These are phyloP conservation scores for Oscheius sp. DNA, from an alignment of 2,888 invertebrate genomes.

Conservation along the genomic window DNA sequence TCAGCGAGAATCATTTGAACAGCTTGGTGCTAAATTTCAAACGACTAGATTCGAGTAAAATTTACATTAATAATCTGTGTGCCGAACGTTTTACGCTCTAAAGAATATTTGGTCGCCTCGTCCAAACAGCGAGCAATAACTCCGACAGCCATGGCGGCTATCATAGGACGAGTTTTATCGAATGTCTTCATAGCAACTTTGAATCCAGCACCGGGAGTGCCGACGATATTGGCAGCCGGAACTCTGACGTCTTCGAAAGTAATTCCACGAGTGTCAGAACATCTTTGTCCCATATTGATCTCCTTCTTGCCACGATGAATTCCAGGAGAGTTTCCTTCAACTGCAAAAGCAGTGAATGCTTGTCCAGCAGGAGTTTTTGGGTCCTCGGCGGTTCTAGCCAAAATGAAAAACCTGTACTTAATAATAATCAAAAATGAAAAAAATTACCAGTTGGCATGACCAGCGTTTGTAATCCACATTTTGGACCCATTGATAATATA, in stretches of 20 bases:
- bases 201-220: slow-evolving; percentile 56
- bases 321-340: slow-evolving; percentile 87
- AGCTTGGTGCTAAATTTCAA: slow-evolving; percentile 77
- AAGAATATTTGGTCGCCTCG: slow-evolving; percentile 88
- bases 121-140: slow-evolving; percentile 87
- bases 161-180: slow-evolving; percentile 83
- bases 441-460: slow-evolving; percentile 92
- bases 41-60: not conserved
- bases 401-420: slow-evolving; percentile 61
- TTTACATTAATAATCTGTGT: slow-evolving; percentile 74
- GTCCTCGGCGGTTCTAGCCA: slow-evolving; percentile 83
- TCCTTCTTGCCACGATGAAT: slow-evolving; percentile 90
- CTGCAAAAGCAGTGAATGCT: slow-evolving; percentile 95
- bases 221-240: slow-evolving; percentile 77
- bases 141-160: slow-evolving; percentile 89
- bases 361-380: slow-evolving; percentile 88
- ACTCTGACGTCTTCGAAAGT: slow-evolving; percentile 95
- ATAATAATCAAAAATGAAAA: too few species aligned
- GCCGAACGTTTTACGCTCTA: slow-evolving; percentile 92
- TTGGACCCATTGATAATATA: slow-evolving; percentile 64
- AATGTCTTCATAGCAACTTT: slow-evolving; percentile 93
- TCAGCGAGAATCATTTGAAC: slow-evolving; percentile 93
- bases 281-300: slow-evolving; percentile 94
- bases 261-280: slow-evolving; percentile 87
- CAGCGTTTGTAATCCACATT: slow-evolving; percentile 85